These are phyloP conservation scores for Myxocyprinus asiaticus DNA, from an alignment of 2,113 vertebrate species.

Conservation along the genomic window DNA sequence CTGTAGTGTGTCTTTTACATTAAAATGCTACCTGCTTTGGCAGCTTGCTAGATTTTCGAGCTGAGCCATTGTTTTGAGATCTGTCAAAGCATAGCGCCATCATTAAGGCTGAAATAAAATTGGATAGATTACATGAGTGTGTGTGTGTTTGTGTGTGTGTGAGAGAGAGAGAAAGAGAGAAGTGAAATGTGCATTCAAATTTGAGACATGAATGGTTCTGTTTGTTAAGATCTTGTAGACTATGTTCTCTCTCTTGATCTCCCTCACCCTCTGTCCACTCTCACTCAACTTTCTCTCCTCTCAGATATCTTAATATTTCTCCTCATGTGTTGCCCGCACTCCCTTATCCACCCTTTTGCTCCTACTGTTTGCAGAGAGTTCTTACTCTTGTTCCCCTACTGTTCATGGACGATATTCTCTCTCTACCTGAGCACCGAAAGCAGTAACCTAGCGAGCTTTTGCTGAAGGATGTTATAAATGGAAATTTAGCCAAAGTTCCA, in stretches of 20 bases:
- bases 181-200: background rate
- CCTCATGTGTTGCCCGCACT: constrained; percentile 63
- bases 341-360: constrained; percentile 69
- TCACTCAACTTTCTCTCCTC: constrained; percentile 3
- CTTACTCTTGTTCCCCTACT: constrained; percentile 40
- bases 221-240: background rate
- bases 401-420: constrained; percentile 72
- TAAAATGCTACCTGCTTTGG: no score
- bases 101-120: no score
- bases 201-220: background rate
- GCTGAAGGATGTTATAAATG: constrained; percentile 99
- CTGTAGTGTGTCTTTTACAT: no score
- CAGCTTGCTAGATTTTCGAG: no score
- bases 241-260: constrained; percentile 60
- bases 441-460: constrained; percentile 99
- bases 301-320: constrained; percentile 51
- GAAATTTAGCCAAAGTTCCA: constrained; percentile 96
- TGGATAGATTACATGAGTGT: no score
- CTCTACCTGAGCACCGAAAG: constrained; percentile 91
- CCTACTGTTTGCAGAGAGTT: constrained; percentile 42
- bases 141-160: background rate
- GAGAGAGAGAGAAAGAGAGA: background rate
- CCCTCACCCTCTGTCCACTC: constrained; percentile 56
- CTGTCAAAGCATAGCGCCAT: no score
- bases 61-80: no score